These are phyloP conservation scores for Aythya baeri DNA, from an alignment of 2,113 vertebrate genomes.

Conservation along the genomic window DNA sequence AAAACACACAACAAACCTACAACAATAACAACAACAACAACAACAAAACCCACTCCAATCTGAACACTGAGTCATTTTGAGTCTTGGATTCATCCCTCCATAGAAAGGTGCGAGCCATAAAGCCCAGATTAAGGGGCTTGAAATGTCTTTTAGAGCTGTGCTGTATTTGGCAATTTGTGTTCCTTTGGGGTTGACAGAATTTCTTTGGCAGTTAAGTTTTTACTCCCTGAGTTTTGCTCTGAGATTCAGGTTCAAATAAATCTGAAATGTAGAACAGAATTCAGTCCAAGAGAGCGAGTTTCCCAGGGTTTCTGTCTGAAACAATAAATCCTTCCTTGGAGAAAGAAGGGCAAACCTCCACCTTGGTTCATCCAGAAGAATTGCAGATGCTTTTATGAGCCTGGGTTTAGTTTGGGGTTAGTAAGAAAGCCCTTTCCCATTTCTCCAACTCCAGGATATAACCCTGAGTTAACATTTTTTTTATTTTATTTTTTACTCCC, in stretches of 20 bases:
- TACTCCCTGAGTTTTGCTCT: conserved; percentile 6
- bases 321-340: conserved; percentile 1
- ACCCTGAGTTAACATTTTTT: background rate
- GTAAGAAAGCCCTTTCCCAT: background rate
- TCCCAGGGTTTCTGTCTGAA: conserved; percentile 56
- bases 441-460: background rate
- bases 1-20: too few relatives aligned
- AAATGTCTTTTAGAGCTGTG: background rate
- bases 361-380: conserved; percentile 34
- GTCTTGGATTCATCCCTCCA: background rate
- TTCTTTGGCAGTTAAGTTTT: conserved; percentile 38
- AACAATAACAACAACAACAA: too few relatives aligned
- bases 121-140: background rate
- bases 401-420: conserved; percentile 45
- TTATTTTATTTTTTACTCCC: too few relatives aligned
- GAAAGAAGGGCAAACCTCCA: background rate
- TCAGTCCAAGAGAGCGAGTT: conserved; percentile 46
- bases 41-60: too few relatives aligned
- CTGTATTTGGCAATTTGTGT: conserved; percentile 10
- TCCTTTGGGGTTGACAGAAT: conserved; percentile 28
- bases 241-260: conserved; percentile 41
- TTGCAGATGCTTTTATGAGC: conserved; percentile 33
- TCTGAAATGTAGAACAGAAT: conserved; percentile 5
- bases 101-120: conserved; percentile 6
- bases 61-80: background rate